Evolutionary conservation across 2,888 invertebrate species (phyloP).

Genomic region (Ochropacha duplaris): DNA sequence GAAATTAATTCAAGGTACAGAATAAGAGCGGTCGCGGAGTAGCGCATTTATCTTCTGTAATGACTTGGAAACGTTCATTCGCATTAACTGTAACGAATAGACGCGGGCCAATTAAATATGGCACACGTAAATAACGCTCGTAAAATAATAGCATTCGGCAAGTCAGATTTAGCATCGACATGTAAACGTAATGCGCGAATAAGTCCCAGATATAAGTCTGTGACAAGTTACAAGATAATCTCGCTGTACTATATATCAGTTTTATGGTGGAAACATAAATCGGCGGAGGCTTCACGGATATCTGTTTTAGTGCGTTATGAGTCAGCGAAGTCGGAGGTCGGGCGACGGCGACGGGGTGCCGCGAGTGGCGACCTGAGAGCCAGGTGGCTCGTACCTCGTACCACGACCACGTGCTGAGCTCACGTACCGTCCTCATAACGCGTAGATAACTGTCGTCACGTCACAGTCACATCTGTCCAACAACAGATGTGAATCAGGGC

Average conservation of each 20-base stretch:
- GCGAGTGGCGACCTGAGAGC: constrained; percentile 16
- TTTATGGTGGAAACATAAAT: constrained; percentile 38
- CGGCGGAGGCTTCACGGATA: constrained; percentile 37
- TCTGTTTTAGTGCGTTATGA: constrained; percentile 38
- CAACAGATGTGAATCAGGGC: constrained; percentile 50
- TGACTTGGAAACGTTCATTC: constrained; percentile 69
- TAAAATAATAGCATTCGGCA: constrained; percentile 59
- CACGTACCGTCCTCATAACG: constrained; percentile 43
- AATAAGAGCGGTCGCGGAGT: constrained; percentile 49
- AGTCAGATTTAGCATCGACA: constrained; percentile 39
- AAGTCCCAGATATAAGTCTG: background rate
- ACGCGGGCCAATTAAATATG: constrained; percentile 69
- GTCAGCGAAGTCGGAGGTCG: constrained; percentile 39
- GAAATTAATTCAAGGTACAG: constrained; percentile 72
- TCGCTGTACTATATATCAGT: constrained; percentile 7
- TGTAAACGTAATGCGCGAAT: constrained; percentile 17
- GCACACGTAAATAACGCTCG: constrained; percentile 65
- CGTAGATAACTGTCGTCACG: constrained; percentile 48
- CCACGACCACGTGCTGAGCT: constrained; percentile 67
- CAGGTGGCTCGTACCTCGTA: constrained; percentile 59
- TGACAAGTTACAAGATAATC: constrained; percentile 1
- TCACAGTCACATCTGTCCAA: constrained; percentile 55
- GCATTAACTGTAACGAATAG: constrained; percentile 68
- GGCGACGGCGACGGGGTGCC: constrained; percentile 45
- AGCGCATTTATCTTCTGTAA: constrained; percentile 71